phyloP scores from a whole-genome alignment of 2,888 invertebrate genomes.

The Oligia strigilis region DNA sequence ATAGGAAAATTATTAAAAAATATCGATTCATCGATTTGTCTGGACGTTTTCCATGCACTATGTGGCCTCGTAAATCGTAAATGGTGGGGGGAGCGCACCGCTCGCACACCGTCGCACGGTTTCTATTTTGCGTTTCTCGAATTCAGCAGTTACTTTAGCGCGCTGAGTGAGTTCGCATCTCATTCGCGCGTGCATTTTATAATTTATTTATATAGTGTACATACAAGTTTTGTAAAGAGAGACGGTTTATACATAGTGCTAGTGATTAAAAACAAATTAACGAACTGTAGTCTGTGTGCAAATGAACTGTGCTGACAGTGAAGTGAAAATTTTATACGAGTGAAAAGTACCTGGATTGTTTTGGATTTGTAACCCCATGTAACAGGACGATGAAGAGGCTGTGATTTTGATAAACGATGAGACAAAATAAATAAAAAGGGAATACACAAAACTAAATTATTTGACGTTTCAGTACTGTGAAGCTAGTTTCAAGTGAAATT shows the following conservation, averaged over 20 bases:
- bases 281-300: constrained; percentile 75
- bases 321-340: constrained; percentile 79
- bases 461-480: constrained; percentile 84
- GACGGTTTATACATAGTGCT: constrained; percentile 74
- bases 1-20: constrained; percentile 48
- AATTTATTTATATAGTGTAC: constrained; percentile 82
- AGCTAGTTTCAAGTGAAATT: constrained; percentile 79
- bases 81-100: constrained; percentile 84
- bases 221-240: constrained; percentile 78
- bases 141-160: constrained; percentile 88
- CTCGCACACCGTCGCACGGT: constrained; percentile 86
- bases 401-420: constrained; percentile 75
- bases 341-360: constrained; percentile 78
- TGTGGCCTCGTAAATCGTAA: constrained; percentile 88
- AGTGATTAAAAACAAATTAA: constrained; percentile 78
- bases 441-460: constrained; percentile 74
- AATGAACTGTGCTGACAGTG: constrained; percentile 80
- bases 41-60: constrained; percentile 80
- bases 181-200: constrained; percentile 84
- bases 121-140: constrained; percentile 90
- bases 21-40: constrained; percentile 77
- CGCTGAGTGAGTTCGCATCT: constrained; percentile 80
- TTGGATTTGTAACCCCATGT: constrained; percentile 72
- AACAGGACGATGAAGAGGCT: constrained; percentile 76
- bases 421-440: constrained; percentile 68